Evolutionary conservation across 1,140 invertebrate genomes (phyloP), one percentile per base, ranked within the genome.

Genomic region (Ptiloglossa arizonensis): DNA sequence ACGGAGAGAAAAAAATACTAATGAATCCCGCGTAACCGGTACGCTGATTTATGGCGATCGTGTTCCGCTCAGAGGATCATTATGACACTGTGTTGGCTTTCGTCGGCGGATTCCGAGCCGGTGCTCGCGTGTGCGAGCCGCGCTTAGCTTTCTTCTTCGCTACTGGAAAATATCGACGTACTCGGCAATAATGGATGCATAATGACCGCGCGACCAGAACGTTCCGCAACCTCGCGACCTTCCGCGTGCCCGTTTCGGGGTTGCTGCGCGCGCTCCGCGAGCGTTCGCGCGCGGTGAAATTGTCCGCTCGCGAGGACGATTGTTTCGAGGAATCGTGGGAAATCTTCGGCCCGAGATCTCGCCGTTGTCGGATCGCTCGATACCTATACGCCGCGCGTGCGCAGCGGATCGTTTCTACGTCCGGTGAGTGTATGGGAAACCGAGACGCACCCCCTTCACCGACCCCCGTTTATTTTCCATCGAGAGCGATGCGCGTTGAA

Each of bases 1-100:
- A 70, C 35, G 9, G 35, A 35, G 1, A 46, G n/a, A 59, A 29
- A 78, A 80, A 75, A 84, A 75, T 79, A 68, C 60, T 83, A 84
- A 84, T 84, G 82, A 84, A 84, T 83, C 76, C 66, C 76, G 60
- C 80, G 64, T 83, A 82, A 70, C 64, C 75, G 81, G 76, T 79
- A 68, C 54, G 54, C 52, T 83, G 82, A 84, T 83, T 84, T 84
- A 84, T 84, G 66, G 81, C 66, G 82, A 80, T 71, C 77, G 81
- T 84, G 81, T 83, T 71, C 66, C 81, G 77, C 75, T 82, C 75
- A 73, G 64, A 52, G 77, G 81, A 80, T 84, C 81, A 80, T 84
- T 84, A 84, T 80, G 82, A 84, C 81, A 84, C 82, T 79, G 75
- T 83, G n/a, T 41, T 71, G 50, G 77, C 82, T 84, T 71, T 84